Base-by-base conservation (phyloP, 2,888 invertebrate species). In the Melieria picta region DNA sequence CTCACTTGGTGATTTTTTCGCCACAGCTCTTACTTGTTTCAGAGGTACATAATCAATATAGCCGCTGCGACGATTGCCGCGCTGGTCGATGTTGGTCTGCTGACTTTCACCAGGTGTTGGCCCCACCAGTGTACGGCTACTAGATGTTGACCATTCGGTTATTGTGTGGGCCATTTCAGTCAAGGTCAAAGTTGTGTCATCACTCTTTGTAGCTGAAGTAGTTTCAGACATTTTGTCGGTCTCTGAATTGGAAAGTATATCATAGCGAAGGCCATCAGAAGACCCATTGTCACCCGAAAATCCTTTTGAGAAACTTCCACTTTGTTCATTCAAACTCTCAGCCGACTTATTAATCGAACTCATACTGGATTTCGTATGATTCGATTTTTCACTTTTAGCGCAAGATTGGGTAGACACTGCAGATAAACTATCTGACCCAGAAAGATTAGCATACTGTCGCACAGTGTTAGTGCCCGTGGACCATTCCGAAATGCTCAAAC, bases 391-490 rank as follows among this genome's bases (percentile, higher is more conserved):
- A 79, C 91, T 91, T 81, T 91, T 90, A 0, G 85, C 83, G 68
- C 89, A 88, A 0, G 91, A 91, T 11, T 90, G 89, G 16, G 88
- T 90, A 0, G 91, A 91, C 55, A 88, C 87, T 4, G 86, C 86
- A 1, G 88, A 87, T 6, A 90, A 87, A 80, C 91, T 91, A 81
- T 91, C 91, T 9, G 91, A 91, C 46, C 92, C 92, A 0, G 93
- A 93, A 47, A 93, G 88, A 87, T 93, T 93, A 61, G 92, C 93
- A 79, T 93, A 94, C 82, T 94, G 93, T 1, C 93, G 91, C 1
- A 94, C 94, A 0, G 94, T 94, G 77, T 93, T 94, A 0, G 94
- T 94, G 66, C 94, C 94, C 52, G 94, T 94, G 0, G 94, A 94
- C 94, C 94, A 95, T 81, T 95, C 95, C 4, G 94, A 94, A 80